Evolutionary conservation across 2,888 invertebrate species (phyloP).

Genomic region (Unio delphinus): DNA sequence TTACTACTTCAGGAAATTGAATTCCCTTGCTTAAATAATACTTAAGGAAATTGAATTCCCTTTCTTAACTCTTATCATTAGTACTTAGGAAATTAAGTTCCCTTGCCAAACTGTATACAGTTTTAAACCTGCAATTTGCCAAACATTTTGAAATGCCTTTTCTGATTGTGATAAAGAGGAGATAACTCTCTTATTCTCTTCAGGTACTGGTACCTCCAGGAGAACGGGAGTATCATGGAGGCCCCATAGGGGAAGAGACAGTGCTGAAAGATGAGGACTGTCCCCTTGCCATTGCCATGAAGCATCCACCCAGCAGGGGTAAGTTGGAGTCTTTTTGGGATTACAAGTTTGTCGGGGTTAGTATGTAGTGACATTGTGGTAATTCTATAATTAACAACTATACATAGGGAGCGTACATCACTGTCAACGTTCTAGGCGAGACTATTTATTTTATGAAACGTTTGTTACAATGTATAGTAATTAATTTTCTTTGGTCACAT

Average conservation of each 20-base stretch:
- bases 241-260: slow-evolving; percentile 79
- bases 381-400: too few species aligned
- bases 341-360: too few species aligned
- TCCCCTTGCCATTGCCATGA: slow-evolving; percentile 85
- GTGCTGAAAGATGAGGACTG: slow-evolving; percentile 98
- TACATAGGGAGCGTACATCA: too few species aligned
- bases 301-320: slow-evolving; percentile 66
- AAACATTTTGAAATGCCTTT: not conserved
- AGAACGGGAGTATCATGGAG: slow-evolving; percentile 62
- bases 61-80: not conserved
- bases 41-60: too few species aligned
- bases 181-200: slow-evolving; percentile 5
- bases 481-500: too few species aligned
- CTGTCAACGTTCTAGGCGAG: too few species aligned
- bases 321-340: slow-evolving; percentile 4
- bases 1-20: too few species aligned
- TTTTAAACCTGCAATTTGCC: not conserved
- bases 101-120: not conserved
- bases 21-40: too few species aligned
- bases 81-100: too few species aligned
- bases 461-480: too few species aligned
- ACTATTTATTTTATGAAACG: too few species aligned
- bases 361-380: too few species aligned
- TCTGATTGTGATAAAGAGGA: not conserved
- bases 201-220: slow-evolving; percentile 63